A percentile compares a stretch with the other conserved stretches of the same genome.
These are phyloP conservation scores for Pangasianodon gigas DNA, from an alignment of 2,113 vertebrate genomes.

Conservation along the genomic window DNA sequence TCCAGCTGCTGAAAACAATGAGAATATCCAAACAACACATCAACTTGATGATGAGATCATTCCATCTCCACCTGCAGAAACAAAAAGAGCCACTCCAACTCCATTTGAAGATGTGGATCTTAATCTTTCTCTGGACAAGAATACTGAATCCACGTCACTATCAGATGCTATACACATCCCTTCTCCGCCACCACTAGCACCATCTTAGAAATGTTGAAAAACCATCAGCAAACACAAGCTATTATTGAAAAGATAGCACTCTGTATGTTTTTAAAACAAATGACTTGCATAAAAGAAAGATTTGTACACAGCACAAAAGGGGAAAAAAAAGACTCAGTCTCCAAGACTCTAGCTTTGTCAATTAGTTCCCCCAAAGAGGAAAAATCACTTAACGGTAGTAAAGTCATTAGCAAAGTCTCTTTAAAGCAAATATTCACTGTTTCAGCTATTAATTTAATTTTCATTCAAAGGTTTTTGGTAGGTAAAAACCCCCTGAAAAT, in stretches of 20 bases:
- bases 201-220: slow-evolving; percentile 25
- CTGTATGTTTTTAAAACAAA: background rate
- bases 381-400: background rate
- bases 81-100: background rate
- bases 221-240: background rate
- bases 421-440: background rate
- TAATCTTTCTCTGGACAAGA: background rate
- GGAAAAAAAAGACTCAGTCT: background rate
- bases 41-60: background rate
- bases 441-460: background rate
- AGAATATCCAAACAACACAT: background rate
- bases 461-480: background rate
- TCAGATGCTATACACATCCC: background rate
- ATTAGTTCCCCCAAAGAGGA: background rate
- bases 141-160: background rate
- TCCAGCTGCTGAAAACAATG: background rate
- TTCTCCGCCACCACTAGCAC: slow-evolving; percentile 10
- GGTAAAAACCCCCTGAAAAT: background rate
- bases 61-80: slow-evolving; percentile 6
- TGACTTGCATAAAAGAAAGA: background rate
- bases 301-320: background rate
- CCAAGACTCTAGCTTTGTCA: background rate
- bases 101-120: slow-evolving; percentile 22
- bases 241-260: background rate
- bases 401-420: background rate